Percentiles rank a stretch among this genome's conserved stretches.
These are phyloP conservation scores for Chironex yamaguchii DNA, from an alignment of 30 jellyfish, hydroid and myxozoan genomes.

Conservation along the genomic window DNA sequence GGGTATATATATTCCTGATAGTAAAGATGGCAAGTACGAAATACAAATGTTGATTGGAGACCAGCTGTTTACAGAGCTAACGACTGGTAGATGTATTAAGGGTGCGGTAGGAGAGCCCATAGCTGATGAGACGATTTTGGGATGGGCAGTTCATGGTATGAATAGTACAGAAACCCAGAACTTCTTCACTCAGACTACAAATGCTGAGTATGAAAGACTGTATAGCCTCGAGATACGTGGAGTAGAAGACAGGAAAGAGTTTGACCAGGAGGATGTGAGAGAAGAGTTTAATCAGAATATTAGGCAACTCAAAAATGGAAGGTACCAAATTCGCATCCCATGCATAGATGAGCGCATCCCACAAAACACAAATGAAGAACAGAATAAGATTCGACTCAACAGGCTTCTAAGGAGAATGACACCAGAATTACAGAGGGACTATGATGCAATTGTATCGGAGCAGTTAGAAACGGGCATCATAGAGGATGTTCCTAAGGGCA, in stretches of 20 bases:
- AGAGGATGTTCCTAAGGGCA: too few species aligned
- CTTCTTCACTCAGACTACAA: not conserved
- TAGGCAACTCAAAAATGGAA: conserved; percentile 43
- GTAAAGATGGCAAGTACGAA: not conserved
- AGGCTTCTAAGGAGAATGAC: conserved; percentile 45
- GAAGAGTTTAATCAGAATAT: conserved; percentile 17
- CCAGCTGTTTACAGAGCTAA: not conserved
- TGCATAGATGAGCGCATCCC: conserved; percentile 70
- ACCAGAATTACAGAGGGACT: conserved; percentile 35
- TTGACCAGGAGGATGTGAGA: conserved; percentile 19
- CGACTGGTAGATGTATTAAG: conserved; percentile 37
- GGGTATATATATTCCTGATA: not conserved
- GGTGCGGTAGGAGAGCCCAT: conserved; percentile 56
- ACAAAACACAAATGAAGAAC: conserved; percentile 60
- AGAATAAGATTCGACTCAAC: conserved; percentile 49
- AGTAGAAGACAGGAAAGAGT: conserved; percentile 39
- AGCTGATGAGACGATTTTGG: conserved; percentile 16
- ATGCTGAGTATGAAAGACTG: conserved; percentile 31
- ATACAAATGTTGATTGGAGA: not conserved
- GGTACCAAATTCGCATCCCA: conserved; percentile 62
- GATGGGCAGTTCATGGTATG: conserved; percentile 24
- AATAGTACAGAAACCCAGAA: not conserved
- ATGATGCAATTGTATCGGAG: conserved; percentile 47
- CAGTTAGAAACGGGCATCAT: conserved; percentile 49
- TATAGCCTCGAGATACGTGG: conserved; percentile 32